Base-by-base conservation (phyloP, 2,888 invertebrate species). In the Tupiocoris notatus region DNA sequence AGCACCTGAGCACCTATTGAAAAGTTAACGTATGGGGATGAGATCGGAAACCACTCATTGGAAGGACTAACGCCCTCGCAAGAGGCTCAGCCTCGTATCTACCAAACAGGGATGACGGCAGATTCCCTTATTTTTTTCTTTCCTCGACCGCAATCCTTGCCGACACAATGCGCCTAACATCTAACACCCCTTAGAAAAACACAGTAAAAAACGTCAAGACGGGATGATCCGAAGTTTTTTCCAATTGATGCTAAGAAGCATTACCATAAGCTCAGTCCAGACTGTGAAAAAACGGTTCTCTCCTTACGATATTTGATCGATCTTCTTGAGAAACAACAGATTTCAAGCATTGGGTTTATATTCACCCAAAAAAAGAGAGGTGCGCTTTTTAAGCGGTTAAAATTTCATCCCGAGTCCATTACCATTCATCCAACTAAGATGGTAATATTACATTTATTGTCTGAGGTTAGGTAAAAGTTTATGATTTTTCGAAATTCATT, bases 1-100 rank as follows among this genome's bases (percentile, higher is more conserved):
- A 17, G 70, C 58, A 70, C 70, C 70, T 70, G 70, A 61, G 25
- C 58, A 23, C 25, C 70, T 17, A 59, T 70, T 70, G 54, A 25
- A 61, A 25, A 58, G 59, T 23, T 70, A 58, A 70, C 70, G 70
- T 23, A 67, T 22, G 23, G 56, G 67, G 59, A 9, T 16, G 18
- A 20, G 70, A 70, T 70, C 70, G 59, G 21, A 58, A 58, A 58
- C 66, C 66, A 25, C 54, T 25, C n/a, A 66, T 6, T 21, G 64
- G 20, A 65, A 39, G 39, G 39, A 39, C 39, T 39, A 39, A 39
- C 39, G 12, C 39, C 39, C 39, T 39, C 39, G 39, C 39, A 39
- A 39, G 39, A 39, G 39, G 39, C 12, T 39, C 39, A 39, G 39
- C 6, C 39, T 39, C 39, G 6, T 39, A 39, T 39, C 39, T 39